Evolutionary conservation across 2,888 invertebrate genomes (phyloP).

Genomic region (Mesoligia furuncula): DNA sequence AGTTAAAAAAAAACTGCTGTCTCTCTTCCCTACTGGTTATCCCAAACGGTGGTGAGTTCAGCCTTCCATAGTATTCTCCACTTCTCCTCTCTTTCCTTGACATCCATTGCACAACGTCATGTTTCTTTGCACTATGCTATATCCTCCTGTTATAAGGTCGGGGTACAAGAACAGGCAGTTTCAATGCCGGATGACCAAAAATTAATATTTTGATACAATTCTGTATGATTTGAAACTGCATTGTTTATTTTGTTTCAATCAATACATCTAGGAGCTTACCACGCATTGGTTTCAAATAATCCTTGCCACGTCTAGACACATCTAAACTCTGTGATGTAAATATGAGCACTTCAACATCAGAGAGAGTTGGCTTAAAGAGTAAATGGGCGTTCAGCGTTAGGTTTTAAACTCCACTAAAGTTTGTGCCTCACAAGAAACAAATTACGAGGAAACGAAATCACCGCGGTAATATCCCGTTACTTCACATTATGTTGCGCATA

Average conservation of each 20-base stretch:
- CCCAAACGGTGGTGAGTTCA: background rate
- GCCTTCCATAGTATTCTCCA: background rate
- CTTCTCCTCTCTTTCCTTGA: background rate
- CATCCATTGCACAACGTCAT: background rate
- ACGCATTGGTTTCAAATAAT: background rate
- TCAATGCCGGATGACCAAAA: background rate
- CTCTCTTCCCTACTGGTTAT: background rate
- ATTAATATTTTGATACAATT: background rate
- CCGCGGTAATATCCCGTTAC: constrained; percentile 67
- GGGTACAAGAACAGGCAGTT: background rate
- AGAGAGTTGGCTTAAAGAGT: constrained; percentile 83
- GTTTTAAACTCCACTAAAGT: constrained; percentile 84
- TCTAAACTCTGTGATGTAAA: constrained; percentile 77
- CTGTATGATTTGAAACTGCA: background rate
- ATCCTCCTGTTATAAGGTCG: background rate
- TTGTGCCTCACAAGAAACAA: constrained; percentile 83
- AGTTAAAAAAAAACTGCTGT: background rate
- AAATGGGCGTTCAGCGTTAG: constrained; percentile 85
- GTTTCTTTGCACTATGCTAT: background rate
- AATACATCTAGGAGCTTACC: background rate
- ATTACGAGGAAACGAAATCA: constrained; percentile 85
- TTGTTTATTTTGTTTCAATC: background rate
- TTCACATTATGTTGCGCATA: constrained; percentile 41
- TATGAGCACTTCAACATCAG: constrained; percentile 76
- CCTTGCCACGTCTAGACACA: constrained; percentile 34